phyloP scores from a whole-genome alignment of 2,888 invertebrate species.

The Melanotus villosus region DNA sequence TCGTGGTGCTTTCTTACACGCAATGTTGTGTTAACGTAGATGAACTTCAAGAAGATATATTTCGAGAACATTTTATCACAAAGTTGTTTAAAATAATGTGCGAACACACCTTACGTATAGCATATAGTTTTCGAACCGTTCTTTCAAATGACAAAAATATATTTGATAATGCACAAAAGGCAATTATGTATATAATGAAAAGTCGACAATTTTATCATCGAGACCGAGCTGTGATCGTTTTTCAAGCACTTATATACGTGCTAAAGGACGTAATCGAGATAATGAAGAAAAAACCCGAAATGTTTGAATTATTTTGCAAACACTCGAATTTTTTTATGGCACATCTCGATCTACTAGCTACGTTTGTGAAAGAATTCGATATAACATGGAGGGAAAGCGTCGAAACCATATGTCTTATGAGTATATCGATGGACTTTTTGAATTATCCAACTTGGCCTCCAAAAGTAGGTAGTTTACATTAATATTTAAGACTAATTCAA shows the following conservation, averaged over 20 bases:
- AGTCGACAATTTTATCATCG: conserved; percentile 73
- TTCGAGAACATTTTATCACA: conserved; percentile 73
- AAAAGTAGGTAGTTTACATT: conserved; percentile 69
- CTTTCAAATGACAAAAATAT: conserved; percentile 57
- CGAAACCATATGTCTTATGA: conserved; percentile 79
- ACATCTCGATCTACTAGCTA: conserved; percentile 77
- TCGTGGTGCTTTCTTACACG: conserved; percentile 69
- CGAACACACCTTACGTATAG: conserved; percentile 74
- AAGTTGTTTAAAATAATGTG: conserved; percentile 76
- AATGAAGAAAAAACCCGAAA: conserved; percentile 55
- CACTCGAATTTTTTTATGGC: conserved; percentile 72
- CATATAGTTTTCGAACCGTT: conserved; percentile 58
- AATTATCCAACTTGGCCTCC: conserved; percentile 70
- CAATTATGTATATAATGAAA: conserved; percentile 73
- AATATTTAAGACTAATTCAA: too few relatives aligned
- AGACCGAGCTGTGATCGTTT: conserved; percentile 75
- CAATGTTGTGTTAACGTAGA: conserved; percentile 45
- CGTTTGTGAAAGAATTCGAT: conserved; percentile 77
- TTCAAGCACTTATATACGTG: conserved; percentile 75
- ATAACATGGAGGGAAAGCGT: conserved; percentile 85
- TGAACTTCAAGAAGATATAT: conserved; percentile 63
- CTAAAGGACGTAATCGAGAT: conserved; percentile 71
- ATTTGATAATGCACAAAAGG: conserved; percentile 69
- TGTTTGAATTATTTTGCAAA: conserved; percentile 51
- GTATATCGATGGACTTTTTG: conserved; percentile 71